Evolutionary conservation across 2,797 vertebrate species (phyloP), one percentile per base, ranked within the genome.

Genomic region (Ptychadena robeensis): DNA sequence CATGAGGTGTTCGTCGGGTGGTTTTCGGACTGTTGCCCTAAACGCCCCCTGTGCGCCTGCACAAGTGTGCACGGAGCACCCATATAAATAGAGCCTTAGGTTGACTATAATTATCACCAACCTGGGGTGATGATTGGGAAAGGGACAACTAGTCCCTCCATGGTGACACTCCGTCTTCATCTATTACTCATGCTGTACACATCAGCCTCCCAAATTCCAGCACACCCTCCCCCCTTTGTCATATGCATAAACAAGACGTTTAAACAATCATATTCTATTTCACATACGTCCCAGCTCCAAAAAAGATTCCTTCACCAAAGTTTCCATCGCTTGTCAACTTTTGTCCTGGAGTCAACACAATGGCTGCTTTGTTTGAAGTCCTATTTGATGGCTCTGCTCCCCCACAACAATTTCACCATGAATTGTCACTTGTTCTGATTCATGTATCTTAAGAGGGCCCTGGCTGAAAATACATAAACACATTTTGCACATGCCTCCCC

Each of bases 281-380:
- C 30, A 25, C 69, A 68, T 74, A 53, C 1, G 44, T 25, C 59
- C 59, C 59, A 61, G 59, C 25, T 61, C 59, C 11, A 3, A 25
- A 25, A 44, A 53, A 59, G 30, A 80, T 75, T 80, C 64, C 64
- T 74, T 9, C 4, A 1, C 25, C 34, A 63, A 65, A 74, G 34
- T 85, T 80, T 75, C 82, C 78, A 85, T 71, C 37, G 53, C 70
- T 70, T 74, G 61, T 81, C 76, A 80, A 80, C 82, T 80, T 85
- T 75, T 80, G 77, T 85, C 72, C 71, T 18, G 4, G 28, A 74
- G 61, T 73, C 31, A 15, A 59, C 82, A 85, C 78, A 85, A 64
- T 37, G 9, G 44, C 70, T 63, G 34, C 72, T 85, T 85, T 85
- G 83, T 81, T 76, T 35, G 9, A 35, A 61, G 14, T 15, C 57